Conservation (phyloP, 2,888 invertebrate species). For the Apamea epomidion region DNA sequence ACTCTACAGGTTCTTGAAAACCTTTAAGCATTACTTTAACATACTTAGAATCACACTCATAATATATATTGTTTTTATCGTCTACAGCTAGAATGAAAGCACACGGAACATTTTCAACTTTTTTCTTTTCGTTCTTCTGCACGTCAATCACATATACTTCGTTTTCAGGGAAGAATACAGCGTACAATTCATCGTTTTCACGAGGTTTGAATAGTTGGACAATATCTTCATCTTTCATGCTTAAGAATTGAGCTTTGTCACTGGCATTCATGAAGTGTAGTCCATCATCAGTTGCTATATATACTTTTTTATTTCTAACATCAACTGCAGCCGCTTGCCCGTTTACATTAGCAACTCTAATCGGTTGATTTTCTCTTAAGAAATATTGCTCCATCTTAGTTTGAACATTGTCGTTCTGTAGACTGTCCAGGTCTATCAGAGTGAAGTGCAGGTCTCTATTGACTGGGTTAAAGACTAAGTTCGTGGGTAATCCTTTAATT, state of each 20-base stretch:
- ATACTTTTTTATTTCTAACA: slow-evolving; percentile 77
- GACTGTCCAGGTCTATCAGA: slow-evolving; percentile 82
- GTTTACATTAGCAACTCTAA: slow-evolving; percentile 81
- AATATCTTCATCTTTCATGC: slow-evolving; percentile 85
- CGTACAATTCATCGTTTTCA: slow-evolving; percentile 79
- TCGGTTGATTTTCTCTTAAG: slow-evolving; percentile 77
- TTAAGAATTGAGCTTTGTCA: slow-evolving; percentile 78
- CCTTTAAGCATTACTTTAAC: slow-evolving; percentile 84
- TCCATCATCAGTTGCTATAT: slow-evolving; percentile 84
- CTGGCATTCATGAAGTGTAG: slow-evolving; percentile 79
- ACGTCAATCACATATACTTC: slow-evolving; percentile 81
- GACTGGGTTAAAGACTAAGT: slow-evolving; percentile 78
- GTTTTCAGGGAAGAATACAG: slow-evolving; percentile 83
- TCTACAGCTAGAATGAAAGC: slow-evolving; percentile 86
- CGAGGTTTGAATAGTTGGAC: slow-evolving; percentile 83
- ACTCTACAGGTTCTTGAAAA: slow-evolving; percentile 85
- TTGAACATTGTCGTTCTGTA: slow-evolving; percentile 84
- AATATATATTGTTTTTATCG: slow-evolving; percentile 80
- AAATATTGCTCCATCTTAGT: slow-evolving; percentile 88
- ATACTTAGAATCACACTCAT: slow-evolving; percentile 87
- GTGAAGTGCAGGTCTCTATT: slow-evolving; percentile 83
- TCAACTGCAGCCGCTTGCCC: slow-evolving; percentile 86
- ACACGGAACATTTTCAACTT: slow-evolving; percentile 81
- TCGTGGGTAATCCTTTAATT: slow-evolving; percentile 86
- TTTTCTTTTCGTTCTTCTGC: slow-evolving; percentile 79